Base-by-base conservation (phyloP, 2,888 invertebrate species). In the Lepidocyrtoides sp. region DNA sequence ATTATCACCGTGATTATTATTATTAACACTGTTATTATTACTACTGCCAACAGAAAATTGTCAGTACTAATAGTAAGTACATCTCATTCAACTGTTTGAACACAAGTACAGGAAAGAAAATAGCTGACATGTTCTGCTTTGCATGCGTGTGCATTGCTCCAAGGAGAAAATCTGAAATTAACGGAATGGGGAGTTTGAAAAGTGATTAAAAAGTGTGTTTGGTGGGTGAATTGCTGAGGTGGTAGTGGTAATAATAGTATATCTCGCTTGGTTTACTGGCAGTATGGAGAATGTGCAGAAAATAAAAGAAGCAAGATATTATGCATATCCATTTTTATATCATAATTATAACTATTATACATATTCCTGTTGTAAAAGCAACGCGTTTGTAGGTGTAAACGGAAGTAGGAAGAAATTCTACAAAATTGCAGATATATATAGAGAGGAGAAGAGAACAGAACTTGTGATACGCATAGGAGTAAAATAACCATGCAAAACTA, bases 171-270 rank as follows among this genome's bases (percentile, higher is more conserved):
- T 57, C 20, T 57, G 32, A 57, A 57, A 79, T 51, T 54, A 17
- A 17, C 20, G 44, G 29, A 23, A n/a, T 36, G 54, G 36, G 36
- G 54, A 54, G 77, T 51, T 48, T 77, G 79, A 79, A n/a, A 36
- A 79, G 79, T 79, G 79, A 79, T 79, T 79, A 79, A 79, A 79
- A 79, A 54, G 79, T 57, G 57, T 57, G 14, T 79, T 79, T 32
- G 79, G 20, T 57, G 29, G 54, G 44, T 2, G 48, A 79, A 54
- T 79, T 10, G 36, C 29, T 79, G 57, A 8, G 32, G 36, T 79
- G 17, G 36, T 69, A 32, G 57, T 51, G 29, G 36, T 69, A n/a
- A 44, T 2, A 72, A 10, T 23, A 23, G 60, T 60, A 41, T n/a
- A n/a, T n/a, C n/a, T n/a, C n/a, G n/a, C n/a, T n/a, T n/a, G n/a